Base-by-base conservation (phyloP, 2,113 vertebrate species). In the Gambusia affinis region DNA sequence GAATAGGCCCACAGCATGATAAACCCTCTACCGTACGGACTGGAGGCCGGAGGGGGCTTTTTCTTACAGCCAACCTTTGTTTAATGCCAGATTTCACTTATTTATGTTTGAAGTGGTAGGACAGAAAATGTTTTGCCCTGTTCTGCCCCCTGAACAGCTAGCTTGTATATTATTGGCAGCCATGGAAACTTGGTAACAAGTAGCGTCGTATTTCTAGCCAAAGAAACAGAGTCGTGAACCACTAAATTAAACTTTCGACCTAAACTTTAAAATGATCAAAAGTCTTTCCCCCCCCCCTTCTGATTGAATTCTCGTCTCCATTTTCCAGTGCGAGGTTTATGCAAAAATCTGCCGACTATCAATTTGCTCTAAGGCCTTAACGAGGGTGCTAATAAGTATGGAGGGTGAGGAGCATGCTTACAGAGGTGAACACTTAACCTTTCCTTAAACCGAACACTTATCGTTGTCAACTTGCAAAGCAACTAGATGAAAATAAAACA, bases 401-500 rank as follows among this genome's bases (percentile, higher is more conserved):
- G 24, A 11, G 51, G 51, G 19, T 11, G 51, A n/a, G 17, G 44
- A 2, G 17, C 14, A 5, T 47, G 17, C 44, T 19, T 47, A 47
- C 22, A n/a, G 17, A 57, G 7, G 8, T 10, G 8, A 17, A 24
- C 31, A 31, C 17, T 19, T 47, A 47, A 4, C 14, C 29, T 44
- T 0, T 39, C 60, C 27, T 14, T 17, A 27, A 73, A 42, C 2
- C 11, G 28, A 51, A 47, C 61, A 24, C 39, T 44, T 24, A 37
- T 37, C 67, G 54, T 31, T 69, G 28, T 27, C 30, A 3, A 12
- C 30, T 51, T 51, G 31, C n/a, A 63, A 68, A 60, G 68, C 37
- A 71, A 42, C 42, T 31, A 68, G 37, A 75, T 17, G 1, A 27
- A 76, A 79, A 70, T 44, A 30, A n/a, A 62, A 27, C 24, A 64